Percentiles rank a stretch among this genome's conserved stretches.
Evolutionary conservation across 2,797 vertebrate genomes (phyloP).

Genomic region (Cygnus olor): DNA sequence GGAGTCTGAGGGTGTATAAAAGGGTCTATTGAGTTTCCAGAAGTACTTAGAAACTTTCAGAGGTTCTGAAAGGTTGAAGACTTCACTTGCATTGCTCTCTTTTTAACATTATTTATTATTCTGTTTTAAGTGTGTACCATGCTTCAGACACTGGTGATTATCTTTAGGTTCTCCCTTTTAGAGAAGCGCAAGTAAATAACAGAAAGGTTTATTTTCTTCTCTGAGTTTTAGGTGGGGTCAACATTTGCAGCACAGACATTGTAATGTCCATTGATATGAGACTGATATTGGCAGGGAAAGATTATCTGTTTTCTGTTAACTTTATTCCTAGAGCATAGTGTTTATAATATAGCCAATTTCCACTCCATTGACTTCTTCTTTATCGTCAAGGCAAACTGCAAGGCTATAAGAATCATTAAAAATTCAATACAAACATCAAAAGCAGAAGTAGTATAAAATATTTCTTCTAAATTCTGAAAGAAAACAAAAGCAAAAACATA

Average conservation of each 20-base stretch:
- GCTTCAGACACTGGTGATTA: neutral
- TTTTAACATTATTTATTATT: neutral
- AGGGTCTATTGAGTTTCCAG: neutral
- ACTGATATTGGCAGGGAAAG: neutral
- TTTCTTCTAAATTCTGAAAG: neutral
- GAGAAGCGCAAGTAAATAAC: neutral
- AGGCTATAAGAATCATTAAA: neutral
- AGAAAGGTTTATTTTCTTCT: neutral
- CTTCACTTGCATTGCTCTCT: neutral
- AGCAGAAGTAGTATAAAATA: neutral
- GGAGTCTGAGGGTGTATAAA: neutral
- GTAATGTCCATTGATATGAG: neutral
- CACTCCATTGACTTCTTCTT: neutral
- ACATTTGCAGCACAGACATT: neutral
- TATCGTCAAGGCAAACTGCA: neutral
- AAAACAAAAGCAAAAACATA: neutral
- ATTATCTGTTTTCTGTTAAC: neutral
- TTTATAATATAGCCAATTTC: neutral
- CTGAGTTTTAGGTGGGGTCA: neutral
- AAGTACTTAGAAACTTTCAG: neutral
- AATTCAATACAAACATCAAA: neutral
- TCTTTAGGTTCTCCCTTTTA: neutral
- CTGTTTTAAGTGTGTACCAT: neutral
- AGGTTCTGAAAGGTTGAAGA: neutral
- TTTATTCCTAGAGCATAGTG: neutral